phyloP scores from a whole-genome alignment of 2,888 invertebrate genomes.

The Xanthorhoe designata region DNA sequence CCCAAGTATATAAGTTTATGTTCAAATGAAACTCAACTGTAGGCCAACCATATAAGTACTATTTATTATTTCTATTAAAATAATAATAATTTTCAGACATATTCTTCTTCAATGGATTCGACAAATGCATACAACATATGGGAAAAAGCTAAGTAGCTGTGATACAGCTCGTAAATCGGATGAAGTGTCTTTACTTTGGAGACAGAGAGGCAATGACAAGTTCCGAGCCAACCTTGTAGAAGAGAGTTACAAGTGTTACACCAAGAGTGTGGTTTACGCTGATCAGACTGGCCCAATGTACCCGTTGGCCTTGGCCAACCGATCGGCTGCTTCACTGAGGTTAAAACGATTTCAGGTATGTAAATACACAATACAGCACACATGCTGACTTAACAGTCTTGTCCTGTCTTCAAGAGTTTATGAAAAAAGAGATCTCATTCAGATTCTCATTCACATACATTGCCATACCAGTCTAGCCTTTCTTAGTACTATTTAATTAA shows the following conservation, averaged over 20 bases:
- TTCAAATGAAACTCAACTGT: too few relatives aligned
- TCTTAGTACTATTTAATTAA: too few relatives aligned
- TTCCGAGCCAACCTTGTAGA: conserved; percentile 82
- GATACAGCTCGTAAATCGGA: conserved; percentile 73
- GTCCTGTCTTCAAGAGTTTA: too few relatives aligned
- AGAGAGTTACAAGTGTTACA: conserved; percentile 86
- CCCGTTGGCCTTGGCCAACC: conserved; percentile 87
- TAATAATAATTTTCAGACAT: conserved; percentile 52
- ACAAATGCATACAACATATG: conserved; percentile 68
- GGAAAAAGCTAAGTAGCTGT: conserved; percentile 55
- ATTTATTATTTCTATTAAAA: too few relatives aligned
- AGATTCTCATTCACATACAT: too few relatives aligned
- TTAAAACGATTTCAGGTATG: conserved; percentile 86
- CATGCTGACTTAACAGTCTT: too few relatives aligned
- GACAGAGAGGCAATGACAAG: conserved; percentile 85
- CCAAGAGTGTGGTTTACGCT: conserved; percentile 87
- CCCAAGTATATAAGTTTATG: background rate
- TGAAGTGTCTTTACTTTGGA: conserved; percentile 68
- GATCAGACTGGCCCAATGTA: conserved; percentile 83
- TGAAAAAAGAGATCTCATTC: too few relatives aligned
- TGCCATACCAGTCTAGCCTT: too few relatives aligned
- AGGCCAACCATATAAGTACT: too few relatives aligned
- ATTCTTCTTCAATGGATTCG: conserved; percentile 72
- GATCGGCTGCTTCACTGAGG: conserved; percentile 88
- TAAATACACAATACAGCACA: background rate